These are phyloP conservation scores for Zoanthus solanderi DNA, from an alignment of 92 coral and sea anemone genomes.

Conservation along the genomic window DNA sequence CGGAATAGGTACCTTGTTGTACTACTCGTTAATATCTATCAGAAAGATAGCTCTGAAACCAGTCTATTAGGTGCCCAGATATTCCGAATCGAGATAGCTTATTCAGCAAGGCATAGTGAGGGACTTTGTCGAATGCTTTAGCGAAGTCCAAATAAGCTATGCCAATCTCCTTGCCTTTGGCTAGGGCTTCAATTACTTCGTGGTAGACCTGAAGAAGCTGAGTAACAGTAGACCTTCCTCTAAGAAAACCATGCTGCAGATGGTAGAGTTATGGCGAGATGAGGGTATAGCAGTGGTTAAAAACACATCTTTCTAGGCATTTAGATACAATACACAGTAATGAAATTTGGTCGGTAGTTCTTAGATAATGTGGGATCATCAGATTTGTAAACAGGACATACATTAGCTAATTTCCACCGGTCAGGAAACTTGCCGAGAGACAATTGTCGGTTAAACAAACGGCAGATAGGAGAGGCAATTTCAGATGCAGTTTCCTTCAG, in stretches of 20 bases:
- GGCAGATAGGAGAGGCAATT: slow-evolving; percentile 22
- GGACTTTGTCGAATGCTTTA: slow-evolving; percentile 40
- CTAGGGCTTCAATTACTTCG: slow-evolving; percentile 23
- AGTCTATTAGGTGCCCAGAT: slow-evolving; percentile 20
- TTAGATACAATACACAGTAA: slow-evolving; percentile 9
- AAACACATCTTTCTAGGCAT: slow-evolving; percentile 18
- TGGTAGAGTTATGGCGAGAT: not conserved
- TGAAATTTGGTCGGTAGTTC: slow-evolving; percentile 35
- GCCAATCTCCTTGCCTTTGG: slow-evolving; percentile 37
- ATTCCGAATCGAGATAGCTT: slow-evolving; percentile 11
- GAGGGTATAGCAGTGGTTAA: slow-evolving; percentile 1
- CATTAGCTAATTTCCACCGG: slow-evolving; percentile 30
- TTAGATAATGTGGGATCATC: not conserved
- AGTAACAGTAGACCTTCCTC: slow-evolving; percentile 19
- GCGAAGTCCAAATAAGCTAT: slow-evolving; percentile 31
- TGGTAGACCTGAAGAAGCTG: slow-evolving; percentile 21
- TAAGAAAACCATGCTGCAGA: slow-evolving; percentile 23
- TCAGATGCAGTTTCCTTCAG: slow-evolving; percentile 44
- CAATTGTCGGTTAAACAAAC: not conserved
- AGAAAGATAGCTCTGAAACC: slow-evolving; percentile 42
- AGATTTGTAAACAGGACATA: slow-evolving; percentile 19
- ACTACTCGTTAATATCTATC: slow-evolving; percentile 37
- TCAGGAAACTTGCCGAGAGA: slow-evolving; percentile 34
- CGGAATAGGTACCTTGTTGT: slow-evolving; percentile 12
- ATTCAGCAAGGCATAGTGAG: slow-evolving; percentile 30